Evolutionary conservation across 2,797 vertebrate genomes (phyloP), one percentile per base, ranked within the genome.

Genomic region (Threskiornis aethiopicus): DNA sequence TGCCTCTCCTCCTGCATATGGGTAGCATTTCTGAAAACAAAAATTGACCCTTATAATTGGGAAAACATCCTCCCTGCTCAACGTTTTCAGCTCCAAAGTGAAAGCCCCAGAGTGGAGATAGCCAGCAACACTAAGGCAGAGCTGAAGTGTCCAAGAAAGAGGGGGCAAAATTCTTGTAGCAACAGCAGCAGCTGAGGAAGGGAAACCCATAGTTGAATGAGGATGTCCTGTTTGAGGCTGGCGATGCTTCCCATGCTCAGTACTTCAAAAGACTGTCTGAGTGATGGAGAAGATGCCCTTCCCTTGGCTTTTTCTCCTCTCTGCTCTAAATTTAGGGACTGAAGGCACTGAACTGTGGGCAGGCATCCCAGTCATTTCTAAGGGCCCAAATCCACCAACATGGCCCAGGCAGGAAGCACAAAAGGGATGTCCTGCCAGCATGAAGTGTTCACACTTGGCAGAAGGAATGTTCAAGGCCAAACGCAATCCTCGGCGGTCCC

Each of bases 221-320:
- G 4, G 13, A 11, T 29, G 11, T 13, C 31, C 8, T 25, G 7
- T 72, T 29, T 73, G 55, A 59, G 39, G 20, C 12, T 90, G 24
- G 3, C 59, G 71, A 64, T 83, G 44, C 2, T 83, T 13, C 8
- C 13, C 18, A 24, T 71, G 42, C 9, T 80, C 0, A 0, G 16
- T 70, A 62, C 8, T 3, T 47, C 44, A 51, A 33, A 10, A 12
- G 39, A 77, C 31, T 16, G 24, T 39, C 20, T 62, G 59, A 61
- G 31, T 25, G 51, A 66, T 17, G 22, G 13, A 5, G 39, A n/a
- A 89, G 13, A 8, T 78, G 42, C 25, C 47, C 31, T 93, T 87
- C 24, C 24, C 11, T 67, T 39, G 33, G 13, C 13, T 46, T 81
- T 81, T 69, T 16, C 19, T 14, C 8, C 11, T 59, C 33, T 81